Evolutionary conservation across 1,140 invertebrate species (phyloP), one percentile per base, ranked within the genome.

Genomic region (Micrasema minimum): DNA sequence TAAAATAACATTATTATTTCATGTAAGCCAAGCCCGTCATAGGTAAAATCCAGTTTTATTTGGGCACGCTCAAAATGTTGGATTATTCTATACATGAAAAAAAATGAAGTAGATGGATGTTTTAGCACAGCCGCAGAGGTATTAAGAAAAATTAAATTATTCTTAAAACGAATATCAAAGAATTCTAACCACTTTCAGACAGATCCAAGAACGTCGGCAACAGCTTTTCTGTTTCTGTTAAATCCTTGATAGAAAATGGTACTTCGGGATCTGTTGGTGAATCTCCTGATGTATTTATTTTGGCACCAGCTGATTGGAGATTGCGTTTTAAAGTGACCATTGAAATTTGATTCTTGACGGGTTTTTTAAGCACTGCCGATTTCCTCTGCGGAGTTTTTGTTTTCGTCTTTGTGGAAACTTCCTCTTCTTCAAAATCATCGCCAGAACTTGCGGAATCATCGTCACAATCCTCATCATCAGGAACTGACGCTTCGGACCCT

Each of bases 201-300:
- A 85, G 77, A 79, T 85, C 82, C 1, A 85, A 75, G 53, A 81
- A 71, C 10, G 81, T 76, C 26, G 83, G 83, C 50, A 85, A 72
- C 26, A 83, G 68, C 75, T 84, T 85, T 76, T 85, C 81, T 64
- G 79, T 78, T 50, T 83, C 83, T 20, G 82, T 81, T 64, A 85
- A 66, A 76, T 84, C 79, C 77, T 83, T 84, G 0, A 84, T 76
- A 45, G 79, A 79, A 68, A 84, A 80, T 0, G 78, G 77, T 38
- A 74, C 73, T 71, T 79, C 78, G 50, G 80, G 77, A 75, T 83
- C 80, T 37, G 37, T 6, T 2, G 46, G 22, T 1, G 80, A 74
- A 5, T 81, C 82, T 20, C 83, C 82, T 26, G 18, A 7, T 38
- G 37, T 22, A 38, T 55, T 26, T 9, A 37, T 50, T 37, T 50